Evolutionary conservation across 2,797 vertebrate species (phyloP).

Genomic region (Gadopsis bispinosus): DNA sequence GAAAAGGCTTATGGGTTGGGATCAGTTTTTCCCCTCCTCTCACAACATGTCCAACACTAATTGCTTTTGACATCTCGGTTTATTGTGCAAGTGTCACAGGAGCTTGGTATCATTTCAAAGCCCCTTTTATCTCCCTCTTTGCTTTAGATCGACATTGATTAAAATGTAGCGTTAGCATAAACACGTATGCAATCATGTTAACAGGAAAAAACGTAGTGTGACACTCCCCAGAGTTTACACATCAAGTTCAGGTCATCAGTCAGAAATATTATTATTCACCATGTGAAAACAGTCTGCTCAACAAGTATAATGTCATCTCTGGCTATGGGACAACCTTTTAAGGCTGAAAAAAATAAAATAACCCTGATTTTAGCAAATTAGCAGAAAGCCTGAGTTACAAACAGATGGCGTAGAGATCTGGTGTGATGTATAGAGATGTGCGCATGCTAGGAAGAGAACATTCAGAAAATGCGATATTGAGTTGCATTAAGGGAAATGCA

Average conservation of each 20-base stretch:
- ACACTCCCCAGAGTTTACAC: neutral
- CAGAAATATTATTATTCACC: neutral
- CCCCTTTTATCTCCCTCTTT: conserved; percentile 24
- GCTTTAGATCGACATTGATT: conserved; percentile 47
- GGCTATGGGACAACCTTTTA: neutral
- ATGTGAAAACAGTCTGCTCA: neutral
- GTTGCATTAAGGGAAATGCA: conserved; percentile 12
- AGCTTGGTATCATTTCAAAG: conserved; percentile 50
- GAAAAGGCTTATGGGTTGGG: conserved; percentile 73
- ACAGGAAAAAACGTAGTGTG: conserved; percentile 4
- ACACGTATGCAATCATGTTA: conserved; percentile 21
- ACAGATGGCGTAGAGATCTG: neutral
- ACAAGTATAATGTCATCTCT: neutral
- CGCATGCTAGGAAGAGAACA: neutral
- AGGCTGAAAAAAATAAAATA: neutral
- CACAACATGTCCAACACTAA: conserved; percentile 63
- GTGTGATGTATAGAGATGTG: neutral
- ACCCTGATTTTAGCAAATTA: neutral
- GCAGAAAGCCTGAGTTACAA: neutral
- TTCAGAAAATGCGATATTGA: neutral
- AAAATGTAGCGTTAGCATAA: conserved; percentile 18
- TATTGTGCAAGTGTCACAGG: conserved; percentile 64
- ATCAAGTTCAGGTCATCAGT: neutral
- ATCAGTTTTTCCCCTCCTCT: conserved; percentile 56
- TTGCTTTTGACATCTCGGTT: conserved; percentile 74